phyloP scores from a whole-genome alignment of 1,140 invertebrate genomes.

The Lepidurus arcticus region DNA sequence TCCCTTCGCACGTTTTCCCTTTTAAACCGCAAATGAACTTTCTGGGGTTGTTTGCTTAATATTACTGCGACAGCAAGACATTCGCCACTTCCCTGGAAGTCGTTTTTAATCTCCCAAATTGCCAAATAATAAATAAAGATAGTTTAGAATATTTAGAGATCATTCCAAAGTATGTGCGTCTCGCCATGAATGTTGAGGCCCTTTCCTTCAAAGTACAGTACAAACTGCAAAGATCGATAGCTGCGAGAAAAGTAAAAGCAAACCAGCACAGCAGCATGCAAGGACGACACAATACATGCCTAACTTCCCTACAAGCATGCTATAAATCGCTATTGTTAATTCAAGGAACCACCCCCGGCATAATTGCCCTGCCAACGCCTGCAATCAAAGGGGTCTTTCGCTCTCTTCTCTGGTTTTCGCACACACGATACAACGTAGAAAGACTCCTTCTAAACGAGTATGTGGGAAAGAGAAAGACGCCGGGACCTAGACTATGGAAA shows the following conservation, averaged over 20 bases:
- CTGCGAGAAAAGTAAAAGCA: neutral
- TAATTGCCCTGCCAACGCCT: neutral
- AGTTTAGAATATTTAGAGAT: no score
- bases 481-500: neutral
- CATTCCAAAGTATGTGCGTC: no score
- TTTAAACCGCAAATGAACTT: neutral
- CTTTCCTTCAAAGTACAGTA: no score
- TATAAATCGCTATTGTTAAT: conserved; percentile 8
- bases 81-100: no score
- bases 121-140: no score
- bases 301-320: neutral
- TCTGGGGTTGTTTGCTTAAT: neutral
- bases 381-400: neutral
- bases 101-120: no score
- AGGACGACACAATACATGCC: conserved; percentile 18
- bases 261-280: conserved; percentile 2
- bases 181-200: no score
- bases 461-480: no score
- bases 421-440: neutral
- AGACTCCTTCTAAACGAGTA: no score
- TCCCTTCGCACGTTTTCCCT: neutral
- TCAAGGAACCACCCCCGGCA: neutral
- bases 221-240: neutral
- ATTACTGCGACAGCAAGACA: neutral
- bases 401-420: neutral